Percentiles rank a stretch among this genome's conserved stretches.
Evolutionary conservation across 2,797 vertebrate species (phyloP).

Genomic region (Cirrhinus molitorella): DNA sequence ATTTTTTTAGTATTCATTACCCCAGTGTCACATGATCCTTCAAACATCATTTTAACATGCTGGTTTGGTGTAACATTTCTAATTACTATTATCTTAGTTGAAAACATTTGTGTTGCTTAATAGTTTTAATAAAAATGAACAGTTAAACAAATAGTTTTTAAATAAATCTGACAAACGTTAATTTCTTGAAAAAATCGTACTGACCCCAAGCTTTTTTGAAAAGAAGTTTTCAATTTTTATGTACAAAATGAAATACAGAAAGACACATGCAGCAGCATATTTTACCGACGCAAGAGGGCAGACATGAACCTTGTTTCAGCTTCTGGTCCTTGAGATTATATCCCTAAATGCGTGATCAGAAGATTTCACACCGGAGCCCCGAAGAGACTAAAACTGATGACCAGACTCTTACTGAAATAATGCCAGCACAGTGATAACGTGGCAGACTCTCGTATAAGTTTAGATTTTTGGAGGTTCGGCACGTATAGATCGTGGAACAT

Average conservation of each 20-base stretch:
- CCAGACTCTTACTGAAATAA: background rate
- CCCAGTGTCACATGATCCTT: no score
- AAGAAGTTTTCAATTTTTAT: background rate
- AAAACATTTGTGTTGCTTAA: background rate
- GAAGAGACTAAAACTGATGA: background rate
- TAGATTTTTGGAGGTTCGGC: background rate
- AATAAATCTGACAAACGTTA: background rate
- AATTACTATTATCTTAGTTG: no score
- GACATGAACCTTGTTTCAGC: background rate
- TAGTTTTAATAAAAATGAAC: background rate
- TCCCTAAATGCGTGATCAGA: background rate
- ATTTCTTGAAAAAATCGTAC: background rate
- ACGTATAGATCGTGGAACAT: background rate
- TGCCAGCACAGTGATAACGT: background rate
- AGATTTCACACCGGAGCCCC: background rate
- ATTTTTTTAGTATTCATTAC: no score
- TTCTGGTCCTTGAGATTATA: background rate
- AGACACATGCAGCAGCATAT: no score
- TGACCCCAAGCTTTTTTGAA: background rate
- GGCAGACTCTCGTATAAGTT: background rate
- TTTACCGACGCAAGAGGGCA: conserved; percentile 42
- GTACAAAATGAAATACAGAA: background rate
- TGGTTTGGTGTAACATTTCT: no score
- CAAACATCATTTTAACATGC: no score
- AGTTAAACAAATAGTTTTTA: background rate